Base-by-base conservation (phyloP, 2,797 vertebrate species). In the Aratinga solstitialis region DNA sequence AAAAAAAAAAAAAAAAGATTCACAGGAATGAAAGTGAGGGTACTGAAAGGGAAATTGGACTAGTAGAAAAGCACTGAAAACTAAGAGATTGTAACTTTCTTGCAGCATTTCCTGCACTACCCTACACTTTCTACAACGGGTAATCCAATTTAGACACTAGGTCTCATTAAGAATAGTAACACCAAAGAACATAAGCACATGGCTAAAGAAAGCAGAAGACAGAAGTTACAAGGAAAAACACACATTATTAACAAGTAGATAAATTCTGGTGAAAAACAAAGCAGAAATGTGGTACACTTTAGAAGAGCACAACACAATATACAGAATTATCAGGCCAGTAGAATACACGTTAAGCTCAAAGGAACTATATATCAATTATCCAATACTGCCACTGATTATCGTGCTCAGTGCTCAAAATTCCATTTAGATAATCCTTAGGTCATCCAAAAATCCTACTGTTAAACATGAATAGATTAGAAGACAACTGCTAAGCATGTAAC, bases 391-490 rank as follows among this genome's bases (percentile, higher is more conserved):
- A 89, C 72, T 82, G 75, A 95, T 85, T 71, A 80, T 43, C 3
- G 0, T 53, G 65, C 61, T 91, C 74, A 74, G 43, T 30, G 32
- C 56, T 93, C 38, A 85, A 76, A 94, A 94, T 76, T 69, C 72
- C 72, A 94, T 83, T 83, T 88, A 78, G 11, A 84, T 88, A 88
- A 93, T 68, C 73, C 66, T 75, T 66, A 81, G 27, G 84, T 84
- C 56, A 95, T 72, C 29, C 32, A 84, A 80, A 92, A 84, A 74
- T 38, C 58, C 48, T 68, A 40, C 27, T 89, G 66, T 68, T 88
- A 90, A 88, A 93, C 42, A 30, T 9, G 40, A 80, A 80, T 43
- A 76, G 13, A 50, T 51, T 67, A 80, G 36, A 84, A 95, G 62
- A 85, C 59, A 91, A 94, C 38, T 61, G 56, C 75, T 91, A 94